phyloP scores from a whole-genome alignment of 2,797 vertebrate species.

The Silurus lanzhouensis region DNA sequence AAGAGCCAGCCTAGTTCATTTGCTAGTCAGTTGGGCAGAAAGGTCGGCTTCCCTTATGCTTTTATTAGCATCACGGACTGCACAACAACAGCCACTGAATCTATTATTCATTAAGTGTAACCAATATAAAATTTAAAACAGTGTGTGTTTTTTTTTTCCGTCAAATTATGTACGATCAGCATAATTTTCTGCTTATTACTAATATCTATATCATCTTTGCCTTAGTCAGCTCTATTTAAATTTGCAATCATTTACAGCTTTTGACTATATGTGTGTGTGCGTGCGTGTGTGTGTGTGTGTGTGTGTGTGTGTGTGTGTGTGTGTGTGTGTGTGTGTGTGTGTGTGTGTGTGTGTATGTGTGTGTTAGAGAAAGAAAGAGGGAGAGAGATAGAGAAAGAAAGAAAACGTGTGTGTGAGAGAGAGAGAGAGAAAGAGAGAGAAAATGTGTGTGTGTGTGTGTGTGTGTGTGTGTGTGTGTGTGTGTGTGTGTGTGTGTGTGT shows the following conservation, averaged over 20 bases:
- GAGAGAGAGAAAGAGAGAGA: too few species aligned
- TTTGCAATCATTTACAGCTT: constrained; percentile 99
- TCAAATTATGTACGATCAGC: constrained; percentile 99
- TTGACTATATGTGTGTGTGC: constrained; percentile 92
- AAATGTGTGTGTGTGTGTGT: too few species aligned
- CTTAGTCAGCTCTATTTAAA: constrained; percentile 99
- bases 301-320: constrained; percentile 45
- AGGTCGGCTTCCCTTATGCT: constrained; percentile 75
- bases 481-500: too few species aligned
- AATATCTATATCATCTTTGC: constrained; percentile 99
- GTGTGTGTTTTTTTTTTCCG: constrained; percentile 81
- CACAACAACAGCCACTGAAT: constrained; percentile 92
- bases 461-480: too few species aligned
- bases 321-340: background rate
- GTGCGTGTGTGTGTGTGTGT: constrained; percentile 53
- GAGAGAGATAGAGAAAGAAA: too few species aligned
- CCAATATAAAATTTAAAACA: constrained; percentile 99
- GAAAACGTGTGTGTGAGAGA: background rate
- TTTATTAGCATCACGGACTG: constrained; percentile 88
- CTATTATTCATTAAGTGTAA: constrained; percentile 99
- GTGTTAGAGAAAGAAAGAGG: too few species aligned
- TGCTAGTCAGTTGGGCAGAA: constrained; percentile 77
- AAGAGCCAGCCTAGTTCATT: constrained; percentile 80
- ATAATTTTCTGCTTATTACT: constrained; percentile 99
- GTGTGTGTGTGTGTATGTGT: background rate